Evolutionary conservation across 1,140 invertebrate species (phyloP), one percentile per base, ranked within the genome.

Genomic region (Temnothorax longispinosus): DNA sequence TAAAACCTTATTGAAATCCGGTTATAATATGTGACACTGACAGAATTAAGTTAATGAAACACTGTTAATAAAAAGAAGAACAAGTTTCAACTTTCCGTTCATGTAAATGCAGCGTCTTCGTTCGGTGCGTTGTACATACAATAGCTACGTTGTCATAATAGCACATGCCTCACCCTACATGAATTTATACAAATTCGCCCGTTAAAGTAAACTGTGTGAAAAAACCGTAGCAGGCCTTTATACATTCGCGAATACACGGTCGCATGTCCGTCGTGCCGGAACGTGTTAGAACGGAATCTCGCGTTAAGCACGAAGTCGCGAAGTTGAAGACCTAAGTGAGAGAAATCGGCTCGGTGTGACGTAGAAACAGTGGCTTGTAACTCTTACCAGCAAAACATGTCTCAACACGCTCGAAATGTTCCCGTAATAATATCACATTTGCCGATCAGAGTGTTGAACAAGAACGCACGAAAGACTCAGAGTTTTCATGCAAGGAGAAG

Each of bases 291-390:
- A 62, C 44, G 13, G n/a, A 84, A 84, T 84, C 80, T 75, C 80
- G 69, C 54, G 80, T 84, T 84, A 75, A 84, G 80, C 80, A 84
- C 80, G 80, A 75, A 84, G 69, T 84, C 69, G 80, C 44, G 13
- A 75, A 84, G 80, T 84, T 84, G 80, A 84, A 60, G 69, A 75
- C 56, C 71, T 18, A 75, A 74, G 69, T 60, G 69, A 74, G 67
- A 60, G 52, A 84, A 84, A 56, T 44, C 41, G 52, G 18, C 27
- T 27, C 69, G 8, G 10, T 44, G 50, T 44, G 41, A 84, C 54
- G 54, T 84, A 38, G 35, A 84, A 58, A 75, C 54, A 84, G 47
- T 10, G 18, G 44, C 38, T 4, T 60, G n/a, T 4, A 13, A 50
- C 21, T 32, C 60, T 67, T 5, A n/a, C 32, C 18, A 38, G 27